phyloP scores from a whole-genome alignment of 2,888 invertebrate species.

The Patella depressa region DNA sequence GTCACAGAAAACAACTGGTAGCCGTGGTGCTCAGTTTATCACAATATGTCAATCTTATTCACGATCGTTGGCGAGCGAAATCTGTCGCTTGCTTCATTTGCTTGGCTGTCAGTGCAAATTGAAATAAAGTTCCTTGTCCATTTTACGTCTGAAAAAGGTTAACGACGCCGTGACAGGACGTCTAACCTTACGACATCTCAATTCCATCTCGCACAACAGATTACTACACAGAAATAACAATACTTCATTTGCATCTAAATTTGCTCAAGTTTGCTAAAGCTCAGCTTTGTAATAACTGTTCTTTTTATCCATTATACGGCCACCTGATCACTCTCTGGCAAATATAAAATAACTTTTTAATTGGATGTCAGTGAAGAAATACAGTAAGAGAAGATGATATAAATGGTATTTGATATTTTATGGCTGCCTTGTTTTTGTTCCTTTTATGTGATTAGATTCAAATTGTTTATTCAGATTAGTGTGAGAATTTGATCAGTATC shows the following conservation, averaged over 20 bases:
- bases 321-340: constrained; percentile 18
- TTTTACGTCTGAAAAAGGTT: constrained; percentile 17
- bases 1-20: constrained; percentile 19
- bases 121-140: constrained; percentile 28
- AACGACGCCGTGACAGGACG: constrained; percentile 23
- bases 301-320: constrained; percentile 19
- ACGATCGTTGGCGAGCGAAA: constrained; percentile 14
- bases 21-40: constrained; percentile 11
- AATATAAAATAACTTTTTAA: constrained; percentile 13
- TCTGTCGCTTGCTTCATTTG: constrained; percentile 27
- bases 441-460: constrained; percentile 11
- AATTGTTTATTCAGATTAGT: constrained; percentile 11
- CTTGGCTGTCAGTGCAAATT: constrained; percentile 24
- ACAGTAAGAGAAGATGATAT: neutral
- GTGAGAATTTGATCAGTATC: neutral
- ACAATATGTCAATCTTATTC: constrained; percentile 24
- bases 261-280: constrained; percentile 14
- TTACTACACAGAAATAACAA: constrained; percentile 28
- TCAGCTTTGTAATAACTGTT: constrained; percentile 19
- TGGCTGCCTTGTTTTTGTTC: neutral
- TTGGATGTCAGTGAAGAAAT: neutral
- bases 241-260: constrained; percentile 33
- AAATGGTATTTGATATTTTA: constrained; percentile 10
- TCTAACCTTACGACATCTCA: constrained; percentile 21
- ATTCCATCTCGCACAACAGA: constrained; percentile 18